Conservation (phyloP, 2,888 invertebrate species). For the Lissocephala sabroskyi region DNA sequence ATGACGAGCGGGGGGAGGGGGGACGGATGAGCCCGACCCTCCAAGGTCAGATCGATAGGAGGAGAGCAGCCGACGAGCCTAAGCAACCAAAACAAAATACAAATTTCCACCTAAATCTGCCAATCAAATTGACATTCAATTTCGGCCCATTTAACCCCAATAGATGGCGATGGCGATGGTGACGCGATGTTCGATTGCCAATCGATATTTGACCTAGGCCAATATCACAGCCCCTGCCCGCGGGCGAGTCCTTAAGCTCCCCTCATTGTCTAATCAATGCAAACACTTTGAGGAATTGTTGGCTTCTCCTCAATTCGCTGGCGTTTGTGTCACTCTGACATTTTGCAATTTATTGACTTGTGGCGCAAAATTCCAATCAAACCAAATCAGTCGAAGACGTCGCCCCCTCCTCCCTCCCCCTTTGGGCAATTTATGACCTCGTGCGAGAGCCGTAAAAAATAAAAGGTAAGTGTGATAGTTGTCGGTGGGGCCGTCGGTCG, state of each 20-base stretch:
- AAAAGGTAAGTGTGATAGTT: slow-evolving; percentile 61
- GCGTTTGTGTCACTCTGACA: slow-evolving; percentile 48
- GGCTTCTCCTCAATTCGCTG: background rate
- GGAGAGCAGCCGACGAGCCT: background rate
- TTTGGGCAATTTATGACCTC: slow-evolving; percentile 47
- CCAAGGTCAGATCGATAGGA: slow-evolving; percentile 23
- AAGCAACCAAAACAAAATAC: slow-evolving; percentile 4
- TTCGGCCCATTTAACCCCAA: slow-evolving; percentile 44
- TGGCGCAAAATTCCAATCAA: slow-evolving; percentile 57
- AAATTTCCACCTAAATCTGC: slow-evolving; percentile 25
- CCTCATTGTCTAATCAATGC: slow-evolving; percentile 49
- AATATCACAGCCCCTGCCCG: no score
- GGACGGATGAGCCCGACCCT: no score
- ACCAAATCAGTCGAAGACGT: slow-evolving; percentile 60
- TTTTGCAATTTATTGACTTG: slow-evolving; percentile 58
- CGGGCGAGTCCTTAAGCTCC: no score
- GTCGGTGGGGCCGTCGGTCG: background rate
- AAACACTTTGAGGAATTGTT: slow-evolving; percentile 46
- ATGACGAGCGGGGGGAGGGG: no score
- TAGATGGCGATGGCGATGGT: slow-evolving; percentile 2
- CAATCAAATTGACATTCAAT: slow-evolving; percentile 62
- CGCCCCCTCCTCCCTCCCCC: no score
- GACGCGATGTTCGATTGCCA: slow-evolving; percentile 8
- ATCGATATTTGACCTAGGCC: slow-evolving; percentile 66
- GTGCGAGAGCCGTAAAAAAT: slow-evolving; percentile 46